Percentiles rank a stretch among this genome's conserved stretches.
These are phyloP conservation scores for Petrophora chlorosata DNA, from an alignment of 2,888 invertebrate genomes.

Conservation along the genomic window DNA sequence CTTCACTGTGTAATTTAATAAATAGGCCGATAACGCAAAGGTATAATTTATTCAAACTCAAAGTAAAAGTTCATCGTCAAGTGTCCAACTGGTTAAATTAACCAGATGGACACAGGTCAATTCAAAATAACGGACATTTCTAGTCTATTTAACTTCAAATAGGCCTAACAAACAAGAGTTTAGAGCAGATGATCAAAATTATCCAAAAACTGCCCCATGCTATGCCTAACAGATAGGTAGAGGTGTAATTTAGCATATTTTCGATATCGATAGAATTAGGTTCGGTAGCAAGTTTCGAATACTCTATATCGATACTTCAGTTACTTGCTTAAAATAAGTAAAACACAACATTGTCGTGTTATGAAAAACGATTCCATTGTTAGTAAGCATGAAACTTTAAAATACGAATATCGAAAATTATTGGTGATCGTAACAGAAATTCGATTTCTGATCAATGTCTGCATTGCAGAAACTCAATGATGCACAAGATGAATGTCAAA, in stretches of 20 bases:
- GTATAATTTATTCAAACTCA: not conserved
- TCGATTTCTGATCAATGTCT: too few relatives aligned
- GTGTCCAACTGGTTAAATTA: constrained; percentile 5
- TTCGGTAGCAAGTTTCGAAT: too few relatives aligned
- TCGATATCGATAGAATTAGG: constrained; percentile 1
- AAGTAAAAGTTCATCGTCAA: not conserved
- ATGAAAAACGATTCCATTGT: too few relatives aligned
- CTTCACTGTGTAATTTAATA: too few relatives aligned
- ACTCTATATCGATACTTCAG: too few relatives aligned
- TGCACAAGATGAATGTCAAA: too few relatives aligned
- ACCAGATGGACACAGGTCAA: not conserved
- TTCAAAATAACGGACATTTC: constrained; percentile 49
- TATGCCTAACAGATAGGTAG: constrained; percentile 4
- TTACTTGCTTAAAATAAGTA: too few relatives aligned
- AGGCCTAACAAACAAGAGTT: constrained; percentile 15
- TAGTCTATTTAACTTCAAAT: constrained; percentile 31
- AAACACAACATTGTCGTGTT: too few relatives aligned
- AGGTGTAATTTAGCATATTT: not conserved
- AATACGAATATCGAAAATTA: too few relatives aligned
- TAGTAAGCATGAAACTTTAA: too few relatives aligned
- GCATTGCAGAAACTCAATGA: too few relatives aligned
- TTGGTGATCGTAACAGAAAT: too few relatives aligned
- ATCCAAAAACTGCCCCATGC: constrained; percentile 25
- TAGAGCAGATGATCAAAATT: constrained; percentile 54
- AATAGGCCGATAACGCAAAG: not conserved